Conservation (phyloP, 2,888 invertebrate genomes). For the Ennomos fuscantarius region DNA sequence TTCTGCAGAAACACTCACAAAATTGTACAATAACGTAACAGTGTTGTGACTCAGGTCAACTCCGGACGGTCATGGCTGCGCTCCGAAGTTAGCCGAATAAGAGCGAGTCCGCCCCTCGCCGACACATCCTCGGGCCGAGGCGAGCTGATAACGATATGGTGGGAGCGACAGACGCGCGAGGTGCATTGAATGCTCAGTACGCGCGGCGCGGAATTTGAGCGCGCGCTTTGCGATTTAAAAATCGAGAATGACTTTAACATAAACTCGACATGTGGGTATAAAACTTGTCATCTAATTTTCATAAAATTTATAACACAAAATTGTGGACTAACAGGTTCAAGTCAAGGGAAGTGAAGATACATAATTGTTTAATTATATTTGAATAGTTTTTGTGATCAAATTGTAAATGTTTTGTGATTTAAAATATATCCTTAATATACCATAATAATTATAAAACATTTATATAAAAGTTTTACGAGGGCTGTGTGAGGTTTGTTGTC, state of each 20-base stretch:
- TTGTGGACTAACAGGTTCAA: slow-evolving; percentile 5
- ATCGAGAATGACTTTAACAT: slow-evolving; percentile 43
- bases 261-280: slow-evolving; percentile 22
- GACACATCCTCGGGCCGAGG: neutral
- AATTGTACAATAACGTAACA: slow-evolving; percentile 35
- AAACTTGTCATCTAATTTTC: slow-evolving; percentile 4
- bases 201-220: slow-evolving; percentile 66
- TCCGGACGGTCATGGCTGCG: slow-evolving; percentile 61
- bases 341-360: neutral
- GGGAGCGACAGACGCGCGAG: slow-evolving; percentile 62
- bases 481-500: neutral
- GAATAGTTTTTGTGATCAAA: neutral
- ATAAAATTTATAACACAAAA: slow-evolving; percentile 4
- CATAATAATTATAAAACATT: neutral
- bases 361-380: neutral
- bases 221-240: slow-evolving; percentile 37
- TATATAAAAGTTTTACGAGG: neutral
- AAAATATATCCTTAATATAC: neutral
- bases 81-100: slow-evolving; percentile 69
- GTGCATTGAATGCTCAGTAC: slow-evolving; percentile 66
- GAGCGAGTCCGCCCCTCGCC: slow-evolving; percentile 44
- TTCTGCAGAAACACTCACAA: slow-evolving; percentile 44
- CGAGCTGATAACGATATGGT: slow-evolving; percentile 49
- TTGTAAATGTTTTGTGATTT: neutral
- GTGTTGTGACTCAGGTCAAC: slow-evolving; percentile 73